Evolutionary conservation across 2,113 vertebrate genomes (phyloP).

Genomic region (Rhinoptilus africanus): DNA sequence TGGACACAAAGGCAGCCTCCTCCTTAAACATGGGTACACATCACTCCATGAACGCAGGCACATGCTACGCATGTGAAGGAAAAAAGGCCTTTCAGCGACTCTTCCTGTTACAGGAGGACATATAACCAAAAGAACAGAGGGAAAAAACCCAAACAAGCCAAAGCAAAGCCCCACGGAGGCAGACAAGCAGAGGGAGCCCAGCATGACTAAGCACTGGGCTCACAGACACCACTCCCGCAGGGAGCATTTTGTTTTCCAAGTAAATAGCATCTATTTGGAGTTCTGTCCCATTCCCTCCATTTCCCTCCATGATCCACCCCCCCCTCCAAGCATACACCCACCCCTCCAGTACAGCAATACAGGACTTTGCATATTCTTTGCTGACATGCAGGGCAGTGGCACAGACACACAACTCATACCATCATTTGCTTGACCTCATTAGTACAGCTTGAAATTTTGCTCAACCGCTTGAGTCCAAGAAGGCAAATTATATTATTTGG

Average conservation of each 20-base stretch:
- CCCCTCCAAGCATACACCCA: neutral
- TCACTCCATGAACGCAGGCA: neutral
- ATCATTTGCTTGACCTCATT: neutral
- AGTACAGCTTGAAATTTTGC: neutral
- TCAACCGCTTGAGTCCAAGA: neutral
- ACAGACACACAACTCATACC: neutral
- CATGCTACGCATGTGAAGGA: neutral
- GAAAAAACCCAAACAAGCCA: neutral
- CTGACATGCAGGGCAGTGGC: neutral
- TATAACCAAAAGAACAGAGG: neutral
- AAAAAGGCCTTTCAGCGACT: neutral
- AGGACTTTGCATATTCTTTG: neutral
- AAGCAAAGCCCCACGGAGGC: neutral
- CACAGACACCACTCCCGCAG: neutral
- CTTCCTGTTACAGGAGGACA: neutral
- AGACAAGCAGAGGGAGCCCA: neutral
- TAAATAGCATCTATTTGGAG: neutral
- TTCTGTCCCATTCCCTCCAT: neutral
- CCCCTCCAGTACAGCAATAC: neutral
- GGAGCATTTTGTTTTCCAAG: neutral
- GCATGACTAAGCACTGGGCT: conserved; percentile 34
- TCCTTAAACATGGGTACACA: neutral
- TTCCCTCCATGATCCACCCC: too few species aligned
- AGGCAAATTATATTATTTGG: neutral
- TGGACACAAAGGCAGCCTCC: neutral